A percentile compares a stretch with the other conserved stretches of the same genome.
Evolutionary conservation across 2,888 invertebrate species (phyloP).

Genomic region (Elaeidobius kamerunicus): DNA sequence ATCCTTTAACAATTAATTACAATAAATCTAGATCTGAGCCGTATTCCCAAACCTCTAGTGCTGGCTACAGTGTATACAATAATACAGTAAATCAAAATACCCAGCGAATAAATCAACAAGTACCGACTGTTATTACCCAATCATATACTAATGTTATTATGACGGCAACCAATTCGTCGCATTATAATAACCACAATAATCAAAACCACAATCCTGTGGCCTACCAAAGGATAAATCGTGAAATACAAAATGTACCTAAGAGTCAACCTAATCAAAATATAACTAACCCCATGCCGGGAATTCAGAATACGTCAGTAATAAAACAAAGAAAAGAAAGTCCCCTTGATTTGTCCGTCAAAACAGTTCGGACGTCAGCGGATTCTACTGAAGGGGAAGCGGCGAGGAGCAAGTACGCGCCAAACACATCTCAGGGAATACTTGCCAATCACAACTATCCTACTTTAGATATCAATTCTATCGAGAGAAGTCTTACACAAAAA

Average conservation of each 20-base stretch:
- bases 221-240: constrained; percentile 13
- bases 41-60: constrained; percentile 20
- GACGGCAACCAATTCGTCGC: constrained; percentile 45
- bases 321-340: constrained; percentile 68
- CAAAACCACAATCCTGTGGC: constrained; percentile 26
- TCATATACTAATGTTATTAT: constrained; percentile 35
- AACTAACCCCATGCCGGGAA: constrained; percentile 9
- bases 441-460: constrained; percentile 40
- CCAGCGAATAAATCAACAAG: constrained; percentile 31
- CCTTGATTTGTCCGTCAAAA: constrained; percentile 84
- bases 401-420: constrained; percentile 30
- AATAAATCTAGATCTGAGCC: constrained; percentile 29
- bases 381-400: constrained; percentile 62
- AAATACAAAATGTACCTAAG: constrained; percentile 16
- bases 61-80: constrained; percentile 25
- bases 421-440: constrained; percentile 44
- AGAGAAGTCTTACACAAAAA: constrained; percentile 40
- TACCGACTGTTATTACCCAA: constrained; percentile 40
- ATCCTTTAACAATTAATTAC: constrained; percentile 27
- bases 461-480: constrained; percentile 41
- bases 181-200: constrained; percentile 16
- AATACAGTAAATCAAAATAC: constrained; percentile 16
- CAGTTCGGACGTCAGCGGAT: constrained; percentile 83
- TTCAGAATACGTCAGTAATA: constrained; percentile 20
- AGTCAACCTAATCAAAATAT: constrained; percentile 20